phyloP scores from a whole-genome alignment of 2,113 vertebrate genomes.

The Pelmatolapia mariae region DNA sequence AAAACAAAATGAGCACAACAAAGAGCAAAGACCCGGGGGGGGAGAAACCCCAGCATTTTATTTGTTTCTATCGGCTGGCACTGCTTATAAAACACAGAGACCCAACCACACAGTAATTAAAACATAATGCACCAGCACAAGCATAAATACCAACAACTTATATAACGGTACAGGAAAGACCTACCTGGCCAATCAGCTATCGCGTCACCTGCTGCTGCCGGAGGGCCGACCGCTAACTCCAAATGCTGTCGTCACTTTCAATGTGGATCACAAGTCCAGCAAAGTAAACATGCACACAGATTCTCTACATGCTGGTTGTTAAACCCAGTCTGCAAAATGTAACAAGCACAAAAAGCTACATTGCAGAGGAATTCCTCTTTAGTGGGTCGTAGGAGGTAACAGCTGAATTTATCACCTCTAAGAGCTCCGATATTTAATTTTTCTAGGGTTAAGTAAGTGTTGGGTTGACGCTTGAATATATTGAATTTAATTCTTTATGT shows the following conservation, averaged over 20 bases:
- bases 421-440: background rate
- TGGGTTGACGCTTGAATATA: background rate
- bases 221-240: slow-evolving; percentile 82
- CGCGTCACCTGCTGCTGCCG: slow-evolving; percentile 80
- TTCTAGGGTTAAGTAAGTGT: background rate
- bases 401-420: background rate
- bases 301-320: background rate
- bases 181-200: slow-evolving; percentile 88
- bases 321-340: background rate
- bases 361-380: background rate
- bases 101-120: background rate
- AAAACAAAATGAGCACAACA: background rate
- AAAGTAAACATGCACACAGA: slow-evolving; percentile 72
- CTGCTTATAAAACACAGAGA: background rate
- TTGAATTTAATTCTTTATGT: background rate
- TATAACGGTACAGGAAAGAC: slow-evolving; percentile 91
- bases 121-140: background rate
- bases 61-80: background rate
- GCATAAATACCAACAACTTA: background rate
- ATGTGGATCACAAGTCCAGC: slow-evolving; percentile 96
- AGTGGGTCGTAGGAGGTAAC: background rate
- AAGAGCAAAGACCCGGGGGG: background rate
- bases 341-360: background rate
- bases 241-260: slow-evolving; percentile 88
- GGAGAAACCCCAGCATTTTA: background rate